Base-by-base conservation (phyloP, 2,888 invertebrate genomes). In the Drosophila aldrichi region DNA sequence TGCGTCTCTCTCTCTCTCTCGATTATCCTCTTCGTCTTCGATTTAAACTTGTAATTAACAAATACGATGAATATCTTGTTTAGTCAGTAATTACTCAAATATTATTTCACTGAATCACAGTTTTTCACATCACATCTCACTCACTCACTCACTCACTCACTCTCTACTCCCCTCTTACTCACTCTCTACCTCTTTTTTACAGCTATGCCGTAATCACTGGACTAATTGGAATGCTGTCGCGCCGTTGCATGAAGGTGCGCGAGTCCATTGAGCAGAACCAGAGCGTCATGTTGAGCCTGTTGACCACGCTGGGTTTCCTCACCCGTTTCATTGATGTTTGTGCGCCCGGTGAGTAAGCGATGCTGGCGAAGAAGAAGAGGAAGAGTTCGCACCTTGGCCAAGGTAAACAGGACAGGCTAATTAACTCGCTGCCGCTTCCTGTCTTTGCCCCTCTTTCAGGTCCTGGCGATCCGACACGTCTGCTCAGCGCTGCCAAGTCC, bases 151-250 rank as follows among this genome's bases (percentile, higher is more conserved):
- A n/a, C n/a, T n/a, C n/a, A 32, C 22, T 34, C 22, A 16, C 25
- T 0, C 32, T 18, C 22, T 10, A 6, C 20, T 3, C 1, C 36
- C 18, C 9, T n/a, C 41, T 59, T 7, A 16, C 43, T n/a, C n/a
- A n/a, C n/a, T n/a, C n/a, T n/a, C n/a, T n/a, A n/a, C n/a, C n/a
- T 34, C 41, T 43, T 70, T 78, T 60, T 91, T 88, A 16, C 94
- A 97, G 97, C 91, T 97, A 96, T 91, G 94, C 96, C 20, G 96
- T 97, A 66, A 95, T 96, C 83, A 95, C 96, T 54, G 97, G 97
- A 34, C 94, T 97, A n/a, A 95, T 97, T 65, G 97, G 97, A 91
- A 95, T 96, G 77, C 94, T 97, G 57, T 95, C 95, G 22, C 94
- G 95, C 73, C 96, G 95, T 91, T 96, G 96, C 91, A 94, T 95